These are phyloP conservation scores for Serrognathus titanus DNA, from an alignment of 2,888 invertebrate genomes.

Conservation along the genomic window DNA sequence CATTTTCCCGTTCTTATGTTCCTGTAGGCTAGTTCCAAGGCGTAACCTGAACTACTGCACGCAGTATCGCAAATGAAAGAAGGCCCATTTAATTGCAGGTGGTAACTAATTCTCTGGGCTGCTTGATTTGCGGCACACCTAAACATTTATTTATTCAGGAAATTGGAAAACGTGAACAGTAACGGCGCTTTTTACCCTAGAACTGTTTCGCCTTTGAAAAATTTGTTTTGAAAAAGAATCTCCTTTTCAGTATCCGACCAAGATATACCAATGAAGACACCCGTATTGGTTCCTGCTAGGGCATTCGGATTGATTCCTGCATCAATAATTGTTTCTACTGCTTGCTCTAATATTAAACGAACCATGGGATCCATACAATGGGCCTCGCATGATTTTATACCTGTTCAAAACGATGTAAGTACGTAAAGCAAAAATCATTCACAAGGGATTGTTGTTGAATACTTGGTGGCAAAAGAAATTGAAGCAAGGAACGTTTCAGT, in stretches of 20 bases:
- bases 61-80: constrained; percentile 89
- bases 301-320: constrained; percentile 64
- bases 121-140: constrained; percentile 73
- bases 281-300: constrained; percentile 67
- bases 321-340: constrained; percentile 59
- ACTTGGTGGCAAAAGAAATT: no score
- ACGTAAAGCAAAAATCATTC: no score
- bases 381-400: not conserved
- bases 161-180: not conserved
- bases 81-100: constrained; percentile 84
- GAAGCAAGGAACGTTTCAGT: no score
- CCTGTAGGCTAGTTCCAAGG: constrained; percentile 76
- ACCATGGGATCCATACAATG: constrained; percentile 54
- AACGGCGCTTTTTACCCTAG: no score
- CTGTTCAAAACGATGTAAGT: not conserved
- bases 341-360: constrained; percentile 56
- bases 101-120: constrained; percentile 86
- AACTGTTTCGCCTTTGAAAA: no score
- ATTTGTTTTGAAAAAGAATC: not conserved
- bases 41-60: constrained; percentile 89
- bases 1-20: constrained; percentile 76
- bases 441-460: no score
- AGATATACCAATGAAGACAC: constrained; percentile 75
- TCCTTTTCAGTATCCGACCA: constrained; percentile 70
- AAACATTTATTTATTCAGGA: not conserved